Base-by-base conservation (phyloP, 2,113 vertebrate genomes). In the Athene cunicularia region DNA sequence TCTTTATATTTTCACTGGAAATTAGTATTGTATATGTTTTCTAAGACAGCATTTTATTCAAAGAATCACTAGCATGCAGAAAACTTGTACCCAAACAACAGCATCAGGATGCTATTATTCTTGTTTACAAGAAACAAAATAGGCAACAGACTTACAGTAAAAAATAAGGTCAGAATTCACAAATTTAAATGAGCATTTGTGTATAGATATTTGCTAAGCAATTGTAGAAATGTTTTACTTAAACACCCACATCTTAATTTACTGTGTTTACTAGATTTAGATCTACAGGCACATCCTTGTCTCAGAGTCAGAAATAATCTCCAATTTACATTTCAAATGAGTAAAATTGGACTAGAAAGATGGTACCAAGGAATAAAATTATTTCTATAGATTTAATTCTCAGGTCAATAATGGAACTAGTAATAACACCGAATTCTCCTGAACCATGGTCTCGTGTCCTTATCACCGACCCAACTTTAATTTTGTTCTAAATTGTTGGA, bases 251-350 rank as follows among this genome's bases (percentile, higher is more conserved):
- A 55, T 80, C 19, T 71, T 84, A 53, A 75, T 77, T 86, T 66
- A 21, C 26, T 58, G 22, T 32, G 18, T 66, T 77, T 56, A 21
- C 85, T 43, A n/a, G 5, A n/a, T 30, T 89, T 74, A 74, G 15
- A 37, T 71, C 41, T 75, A 52, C 3, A 24, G 28, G 27, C 28
- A 62, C 8, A 2, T 47, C 12, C 32, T 60, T 84, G 59, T 66
- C 47, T 87, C 59, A 26, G 30, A 82, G 45, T 74, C 45, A 66
- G 33, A 12, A 64, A 49, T 66, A 74, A 66, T n/a, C 24, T 87
- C 43, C 50, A 67, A 32, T 81, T 94, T 87, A 28, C 9, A 59
- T 82, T 92, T 90, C 64, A 79, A 92, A 88, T 45, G 2, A 59
- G 28, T 50, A 81, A 85, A 87, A 79, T 8, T 59, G 8, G 15